A percentile compares a stretch with the other conserved stretches of the same genome.
Evolutionary conservation across 2,888 invertebrate species (phyloP).

Genomic region (Macaria liturata): DNA sequence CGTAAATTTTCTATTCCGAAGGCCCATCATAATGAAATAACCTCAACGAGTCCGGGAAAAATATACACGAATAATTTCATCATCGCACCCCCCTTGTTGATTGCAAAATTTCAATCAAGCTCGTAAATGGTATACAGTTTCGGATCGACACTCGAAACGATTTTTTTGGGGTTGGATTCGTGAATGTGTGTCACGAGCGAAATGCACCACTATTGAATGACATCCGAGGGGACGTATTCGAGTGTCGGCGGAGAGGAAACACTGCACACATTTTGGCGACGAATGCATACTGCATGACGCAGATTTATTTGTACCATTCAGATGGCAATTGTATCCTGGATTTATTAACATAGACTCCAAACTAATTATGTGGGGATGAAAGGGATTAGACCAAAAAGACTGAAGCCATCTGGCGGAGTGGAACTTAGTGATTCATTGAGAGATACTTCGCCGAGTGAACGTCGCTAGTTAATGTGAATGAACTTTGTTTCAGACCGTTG

Average conservation of each 20-base stretch:
- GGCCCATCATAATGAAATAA: constrained; percentile 73
- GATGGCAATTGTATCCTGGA: constrained; percentile 69
- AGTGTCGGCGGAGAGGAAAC: constrained; percentile 28
- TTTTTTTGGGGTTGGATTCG: constrained; percentile 72
- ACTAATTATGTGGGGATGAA: constrained; percentile 71
- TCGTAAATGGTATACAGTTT: constrained; percentile 79
- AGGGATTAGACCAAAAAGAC: constrained; percentile 56
- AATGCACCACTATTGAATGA: constrained; percentile 44
- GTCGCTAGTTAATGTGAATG: constrained; percentile 24
- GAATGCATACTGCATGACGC: constrained; percentile 70
- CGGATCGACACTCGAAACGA: constrained; percentile 77
- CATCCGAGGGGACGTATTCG: constrained; percentile 44
- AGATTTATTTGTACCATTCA: constrained; percentile 78
- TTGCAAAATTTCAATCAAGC: constrained; percentile 83
- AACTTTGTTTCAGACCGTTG: constrained; percentile 19
- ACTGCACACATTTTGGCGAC: constrained; percentile 55
- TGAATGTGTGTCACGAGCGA: constrained; percentile 35
- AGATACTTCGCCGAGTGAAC: constrained; percentile 21
- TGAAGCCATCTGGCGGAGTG: constrained; percentile 56
- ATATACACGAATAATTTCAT: constrained; percentile 81
- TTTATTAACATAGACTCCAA: constrained; percentile 65
- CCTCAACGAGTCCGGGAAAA: constrained; percentile 68
- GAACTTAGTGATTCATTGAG: constrained; percentile 30
- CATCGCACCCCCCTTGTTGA: constrained; percentile 77
- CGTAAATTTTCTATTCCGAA: constrained; percentile 77